These are phyloP conservation scores for Homalodisca vitripennis DNA, from an alignment of 1,140 invertebrate species.

Conservation along the genomic window DNA sequence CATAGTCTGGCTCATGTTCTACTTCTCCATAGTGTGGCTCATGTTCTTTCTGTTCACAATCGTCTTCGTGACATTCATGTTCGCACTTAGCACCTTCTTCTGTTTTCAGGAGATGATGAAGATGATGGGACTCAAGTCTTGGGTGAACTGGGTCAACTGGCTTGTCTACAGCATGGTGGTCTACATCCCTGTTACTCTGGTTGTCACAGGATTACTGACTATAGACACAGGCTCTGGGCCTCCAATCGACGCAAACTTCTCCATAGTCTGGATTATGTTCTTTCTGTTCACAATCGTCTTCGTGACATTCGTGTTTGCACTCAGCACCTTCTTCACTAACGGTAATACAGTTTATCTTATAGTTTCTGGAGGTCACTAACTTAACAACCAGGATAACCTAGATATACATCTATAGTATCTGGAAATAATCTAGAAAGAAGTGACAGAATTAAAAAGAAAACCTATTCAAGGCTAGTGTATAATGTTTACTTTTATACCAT, in stretches of 20 bases:
- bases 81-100: background rate
- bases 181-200: constrained; percentile 13
- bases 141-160: background rate
- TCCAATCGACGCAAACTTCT: background rate
- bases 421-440: no score
- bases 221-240: background rate
- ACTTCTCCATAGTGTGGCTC: background rate
- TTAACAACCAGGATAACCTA: background rate
- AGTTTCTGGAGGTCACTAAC: background rate
- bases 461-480: no score
- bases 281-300: background rate
- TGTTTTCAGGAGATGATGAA: constrained; percentile 1
- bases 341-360: constrained; percentile 2
- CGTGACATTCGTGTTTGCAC: background rate
- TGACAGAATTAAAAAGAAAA: no score
- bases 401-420: background rate
- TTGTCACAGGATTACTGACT: background rate
- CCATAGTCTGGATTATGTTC: background rate
- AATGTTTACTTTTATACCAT: background rate
- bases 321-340: constrained; percentile 13
- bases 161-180: background rate
- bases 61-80: background rate
- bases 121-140: constrained; percentile 7
- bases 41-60: background rate
- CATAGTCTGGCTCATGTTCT: no score